Conservation (phyloP, 2,797 vertebrate species). For the Monodelphis domestica region DNA sequence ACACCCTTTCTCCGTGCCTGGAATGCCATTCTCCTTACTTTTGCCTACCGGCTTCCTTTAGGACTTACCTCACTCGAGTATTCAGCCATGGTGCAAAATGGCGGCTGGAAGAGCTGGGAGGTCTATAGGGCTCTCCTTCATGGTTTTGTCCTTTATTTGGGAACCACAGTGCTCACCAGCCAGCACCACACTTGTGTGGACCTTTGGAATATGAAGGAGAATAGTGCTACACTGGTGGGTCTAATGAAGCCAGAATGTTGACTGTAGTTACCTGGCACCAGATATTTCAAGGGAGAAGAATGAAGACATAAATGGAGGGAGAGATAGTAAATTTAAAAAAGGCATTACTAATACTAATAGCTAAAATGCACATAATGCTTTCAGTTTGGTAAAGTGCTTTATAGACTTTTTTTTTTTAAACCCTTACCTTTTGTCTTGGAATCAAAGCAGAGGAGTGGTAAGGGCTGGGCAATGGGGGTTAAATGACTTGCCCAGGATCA, state of each 20-base stretch:
- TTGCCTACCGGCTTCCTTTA: not conserved
- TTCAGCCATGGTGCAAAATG: not conserved
- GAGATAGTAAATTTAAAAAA: not conserved
- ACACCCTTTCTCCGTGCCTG: not conserved
- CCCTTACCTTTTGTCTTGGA: no score
- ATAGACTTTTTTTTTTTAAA: no score
- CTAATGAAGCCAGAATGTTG: not conserved
- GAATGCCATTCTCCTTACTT: not conserved
- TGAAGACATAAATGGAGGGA: not conserved
- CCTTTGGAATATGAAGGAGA: no score
- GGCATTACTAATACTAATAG: not conserved
- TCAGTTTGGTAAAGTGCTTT: not conserved
- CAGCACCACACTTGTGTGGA: not conserved
- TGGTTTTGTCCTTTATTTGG: not conserved
- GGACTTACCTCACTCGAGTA: not conserved
- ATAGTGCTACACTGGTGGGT: not conserved
- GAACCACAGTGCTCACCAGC: no score
- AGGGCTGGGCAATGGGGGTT: no score
- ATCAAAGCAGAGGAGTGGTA: no score
- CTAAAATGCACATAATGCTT: not conserved
- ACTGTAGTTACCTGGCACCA: not conserved
- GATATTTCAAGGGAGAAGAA: not conserved
- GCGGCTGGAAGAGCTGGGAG: accelerated
- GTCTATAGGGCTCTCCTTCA: accelerated
- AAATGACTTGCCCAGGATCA: no score